These are phyloP conservation scores for Aplodontia rufa DNA, from an alignment of 2,113 vertebrate genomes.

Conservation along the genomic window DNA sequence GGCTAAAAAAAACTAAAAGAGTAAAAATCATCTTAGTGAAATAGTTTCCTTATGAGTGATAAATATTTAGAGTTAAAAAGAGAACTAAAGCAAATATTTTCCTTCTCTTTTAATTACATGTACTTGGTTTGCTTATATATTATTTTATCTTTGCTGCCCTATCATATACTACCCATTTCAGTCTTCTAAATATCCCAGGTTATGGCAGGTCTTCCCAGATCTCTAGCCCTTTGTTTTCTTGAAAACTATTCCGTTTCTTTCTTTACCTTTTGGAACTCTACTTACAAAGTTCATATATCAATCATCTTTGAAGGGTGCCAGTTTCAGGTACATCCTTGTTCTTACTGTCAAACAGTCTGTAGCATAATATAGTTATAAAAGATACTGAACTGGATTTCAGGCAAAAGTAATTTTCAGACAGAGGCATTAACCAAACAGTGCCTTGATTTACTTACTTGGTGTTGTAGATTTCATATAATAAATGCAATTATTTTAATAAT, in stretches of 20 bases:
- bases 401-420: background rate
- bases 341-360: background rate
- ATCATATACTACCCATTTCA: background rate
- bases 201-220: background rate
- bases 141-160: background rate
- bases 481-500: background rate
- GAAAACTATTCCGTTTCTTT: background rate
- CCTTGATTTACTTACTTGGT: background rate
- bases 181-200: background rate
- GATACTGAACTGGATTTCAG: background rate
- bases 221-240: background rate
- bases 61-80: conserved; percentile 19
- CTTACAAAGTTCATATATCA: background rate
- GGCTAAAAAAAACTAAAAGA: conserved; percentile 29
- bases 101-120: background rate
- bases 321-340: background rate
- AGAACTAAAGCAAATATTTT: background rate
- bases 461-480: background rate
- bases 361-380: background rate
- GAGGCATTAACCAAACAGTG: background rate
- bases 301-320: background rate
- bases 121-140: background rate
- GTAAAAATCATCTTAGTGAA: background rate
- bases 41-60: conserved; percentile 5
- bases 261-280: background rate